Evolutionary conservation across 2,797 vertebrate genomes (phyloP).

Genomic region (Poeciliopsis infans): DNA sequence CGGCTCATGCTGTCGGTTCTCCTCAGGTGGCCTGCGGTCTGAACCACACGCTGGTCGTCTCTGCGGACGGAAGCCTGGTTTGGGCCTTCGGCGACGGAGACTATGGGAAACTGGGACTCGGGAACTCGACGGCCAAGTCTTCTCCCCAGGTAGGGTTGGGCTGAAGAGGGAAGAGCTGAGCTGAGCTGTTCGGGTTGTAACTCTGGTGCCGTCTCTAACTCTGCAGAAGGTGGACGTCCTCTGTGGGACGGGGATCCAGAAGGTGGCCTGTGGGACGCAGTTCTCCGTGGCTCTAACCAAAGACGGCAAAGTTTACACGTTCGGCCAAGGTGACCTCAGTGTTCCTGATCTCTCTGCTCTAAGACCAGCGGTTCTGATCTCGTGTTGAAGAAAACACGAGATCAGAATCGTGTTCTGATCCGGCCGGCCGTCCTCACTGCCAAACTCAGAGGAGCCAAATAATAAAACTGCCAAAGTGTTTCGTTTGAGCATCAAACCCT

Average conservation of each 20-base stretch:
- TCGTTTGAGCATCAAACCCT: too few species aligned
- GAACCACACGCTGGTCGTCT: conserved; percentile 84
- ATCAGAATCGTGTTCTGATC: too few species aligned
- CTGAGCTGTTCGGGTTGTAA: neutral
- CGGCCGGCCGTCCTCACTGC: too few species aligned
- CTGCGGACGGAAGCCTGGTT: conserved; percentile 82
- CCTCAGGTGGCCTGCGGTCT: conserved; percentile 84
- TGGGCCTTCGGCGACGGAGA: conserved; percentile 88
- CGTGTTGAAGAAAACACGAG: neutral
- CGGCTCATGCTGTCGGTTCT: neutral
- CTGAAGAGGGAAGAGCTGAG: neutral
- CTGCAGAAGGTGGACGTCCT: conserved; percentile 82
- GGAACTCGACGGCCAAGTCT: conserved; percentile 85
- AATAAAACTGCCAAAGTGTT: too few species aligned
- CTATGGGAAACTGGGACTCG: conserved; percentile 85
- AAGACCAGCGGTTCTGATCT: neutral
- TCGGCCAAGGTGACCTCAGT: conserved; percentile 79
- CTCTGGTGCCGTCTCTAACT: neutral
- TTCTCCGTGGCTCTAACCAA: conserved; percentile 84
- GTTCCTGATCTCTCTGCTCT: neutral
- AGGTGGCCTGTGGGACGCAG: conserved; percentile 84
- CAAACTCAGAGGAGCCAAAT: neutral
- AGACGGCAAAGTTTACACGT: conserved; percentile 83
- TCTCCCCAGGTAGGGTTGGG: conserved; percentile 80
- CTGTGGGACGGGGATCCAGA: conserved; percentile 81